phyloP scores from a whole-genome alignment of 1,140 invertebrate species.

The Brachionus calyciflorus region DNA sequence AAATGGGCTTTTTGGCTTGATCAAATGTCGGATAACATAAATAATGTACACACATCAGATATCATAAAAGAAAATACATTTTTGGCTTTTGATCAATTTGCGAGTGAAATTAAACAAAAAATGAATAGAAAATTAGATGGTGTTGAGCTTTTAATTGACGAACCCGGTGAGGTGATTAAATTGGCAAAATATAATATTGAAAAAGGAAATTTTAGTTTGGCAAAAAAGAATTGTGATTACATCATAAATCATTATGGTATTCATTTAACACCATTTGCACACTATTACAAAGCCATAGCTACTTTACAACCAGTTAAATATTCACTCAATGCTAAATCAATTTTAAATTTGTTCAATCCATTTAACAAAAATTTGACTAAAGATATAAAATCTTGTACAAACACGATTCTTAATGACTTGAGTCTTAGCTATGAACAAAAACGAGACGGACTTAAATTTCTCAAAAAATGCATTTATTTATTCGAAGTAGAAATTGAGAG shows the following conservation, averaged over 20 bases:
- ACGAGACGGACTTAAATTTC: background rate
- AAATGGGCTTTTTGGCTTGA: constrained; percentile 25
- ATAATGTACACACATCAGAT: background rate
- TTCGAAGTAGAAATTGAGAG: background rate
- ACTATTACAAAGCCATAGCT: constrained; percentile 16
- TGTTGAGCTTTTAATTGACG: background rate
- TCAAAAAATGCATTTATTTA: background rate
- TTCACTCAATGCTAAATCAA: background rate
- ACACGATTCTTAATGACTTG: no score
- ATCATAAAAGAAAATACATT: background rate
- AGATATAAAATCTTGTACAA: no score
- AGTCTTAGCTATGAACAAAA: background rate
- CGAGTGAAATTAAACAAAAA: background rate
- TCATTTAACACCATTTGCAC: background rate
- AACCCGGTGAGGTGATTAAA: constrained; percentile 6
- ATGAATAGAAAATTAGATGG: background rate
- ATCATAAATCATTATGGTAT: background rate
- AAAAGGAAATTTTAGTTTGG: background rate
- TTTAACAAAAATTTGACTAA: no score
- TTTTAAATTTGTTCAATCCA: background rate
- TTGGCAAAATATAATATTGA: background rate
- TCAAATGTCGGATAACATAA: background rate
- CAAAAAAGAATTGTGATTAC: background rate
- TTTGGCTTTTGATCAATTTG: background rate
- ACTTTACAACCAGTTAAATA: background rate